Evolutionary conservation across 2,113 vertebrate genomes (phyloP), one percentile per base, ranked within the genome.

Genomic region (Lichenostomus cassidix): DNA sequence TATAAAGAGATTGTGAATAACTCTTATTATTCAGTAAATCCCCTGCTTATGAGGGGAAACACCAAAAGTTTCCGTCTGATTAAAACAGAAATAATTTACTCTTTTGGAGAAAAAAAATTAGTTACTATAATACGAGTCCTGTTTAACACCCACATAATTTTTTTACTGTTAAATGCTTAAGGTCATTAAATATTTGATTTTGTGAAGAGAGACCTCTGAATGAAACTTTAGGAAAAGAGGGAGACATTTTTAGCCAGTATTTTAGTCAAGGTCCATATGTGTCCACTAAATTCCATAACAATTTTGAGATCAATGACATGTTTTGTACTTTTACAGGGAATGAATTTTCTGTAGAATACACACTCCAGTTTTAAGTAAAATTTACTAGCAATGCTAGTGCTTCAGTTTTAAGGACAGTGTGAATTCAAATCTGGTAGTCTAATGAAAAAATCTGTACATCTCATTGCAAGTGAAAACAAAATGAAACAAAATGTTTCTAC

Each of bases 61-160:
- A 81, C 82, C 13, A 23, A 53, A 92, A 88, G 75, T 95, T 96
- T 92, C 82, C 22, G 0, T 65, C 46, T 47, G 35, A 20, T 67
- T 91, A 78, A 96, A 94, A 88, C 29, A 86, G 87, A 94, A 83
- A 49, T n/a, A 53, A 49, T 74, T 67, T 91, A 33, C 44, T 75
- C 62, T 71, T 92, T 49, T 46, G 35, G 44, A 60, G 52, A 83
- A 95, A 73, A 73, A 37, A 90, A 67, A 55, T 25, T 0, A 59
- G 44, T 39, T 91, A 18, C 24, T 83, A 2, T 62, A 60, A 80
- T 62, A 44, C 0, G 1, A 63, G 21, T 88, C 31, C 16, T 11
- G 1, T 83, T 87, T 53, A 88, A 81, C 47, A 52, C 55, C 35
- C 44, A 78, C 60, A 2, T 65, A 28, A 19, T 56, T 86, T 90